These are phyloP conservation scores for Tipula vernalis DNA, from an alignment of 2,888 invertebrate genomes.

Conservation along the genomic window DNA sequence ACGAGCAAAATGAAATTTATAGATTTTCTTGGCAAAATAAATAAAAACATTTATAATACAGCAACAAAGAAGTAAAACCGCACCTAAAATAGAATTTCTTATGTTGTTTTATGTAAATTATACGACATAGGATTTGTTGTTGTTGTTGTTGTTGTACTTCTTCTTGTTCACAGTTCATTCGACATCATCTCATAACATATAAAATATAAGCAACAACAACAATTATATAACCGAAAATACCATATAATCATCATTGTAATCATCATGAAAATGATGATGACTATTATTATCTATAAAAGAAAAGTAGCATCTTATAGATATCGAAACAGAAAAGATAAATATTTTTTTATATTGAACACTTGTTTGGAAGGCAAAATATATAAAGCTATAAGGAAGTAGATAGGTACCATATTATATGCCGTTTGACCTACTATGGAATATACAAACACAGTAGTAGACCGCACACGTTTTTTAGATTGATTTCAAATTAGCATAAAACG, in stretches of 20 bases:
- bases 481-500: not conserved
- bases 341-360: not conserved
- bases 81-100: not conserved
- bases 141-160: not conserved
- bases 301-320: not conserved
- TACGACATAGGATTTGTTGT: not conserved
- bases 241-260: not conserved
- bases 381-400: not conserved
- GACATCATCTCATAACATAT: not conserved
- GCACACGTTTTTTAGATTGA: not conserved
- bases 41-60: not conserved
- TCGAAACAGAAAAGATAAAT: too few species aligned
- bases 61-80: not conserved
- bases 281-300: not conserved
- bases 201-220: not conserved
- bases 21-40: not conserved
- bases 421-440: not conserved
- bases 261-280: not conserved
- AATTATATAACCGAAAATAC: not conserved
- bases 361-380: not conserved
- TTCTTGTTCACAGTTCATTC: not conserved
- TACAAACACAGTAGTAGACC: not conserved
- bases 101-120: not conserved
- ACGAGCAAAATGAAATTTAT: not conserved
- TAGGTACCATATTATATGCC: not conserved